Evolutionary conservation across 2,888 invertebrate genomes (phyloP), one percentile per base, ranked within the genome.

Genomic region (Euspilapteryx auroguttella): DNA sequence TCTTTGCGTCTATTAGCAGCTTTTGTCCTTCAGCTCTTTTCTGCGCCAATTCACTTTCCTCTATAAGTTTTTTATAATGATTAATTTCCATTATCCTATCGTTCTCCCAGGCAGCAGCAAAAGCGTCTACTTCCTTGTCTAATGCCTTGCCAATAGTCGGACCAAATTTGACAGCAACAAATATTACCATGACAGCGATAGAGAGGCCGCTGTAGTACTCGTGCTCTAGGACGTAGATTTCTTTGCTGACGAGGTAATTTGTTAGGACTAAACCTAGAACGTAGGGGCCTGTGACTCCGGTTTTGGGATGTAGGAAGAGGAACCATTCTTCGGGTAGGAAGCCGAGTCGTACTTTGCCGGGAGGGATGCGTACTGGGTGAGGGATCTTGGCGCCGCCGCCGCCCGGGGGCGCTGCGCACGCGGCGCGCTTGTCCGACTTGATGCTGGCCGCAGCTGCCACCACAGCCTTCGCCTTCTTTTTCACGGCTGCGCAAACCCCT

Each of bases 211-310:
- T 79, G 56, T 87, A 89, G 62, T 84, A 94, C 53, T 96, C 94
- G 54, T 97, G 96, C 56, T 98, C 97, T 78, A 94, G 68, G 0
- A 98, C 84, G 51, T 84, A 92, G 37, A 88, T 85, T 76, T 99
- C 98, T 68, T 99, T 99, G 55, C 95, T 95, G 27, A 89, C 41
- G 32, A 93, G 56, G 51, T 89, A 96, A 17, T 94, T 92, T 11
- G 80, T 45, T 1, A 94, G 44, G 32, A 87, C 87, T 35, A 83
- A 63, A 20, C 86, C 85, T 44, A 98, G 88, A 12, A 89, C 65
- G 55, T 98, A 99, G 2, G 95, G 94, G 6, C 98, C 97, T 59
- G 82, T 76, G 44, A 86, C 83, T 35, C 85, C 86, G 32, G 97
- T 97, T 65, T 94, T 94, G 33, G 87, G 83, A 57, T 94, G 89